These are phyloP conservation scores for Drosophila macrothrix DNA, from an alignment of 2,888 invertebrate species.

Conservation along the genomic window DNA sequence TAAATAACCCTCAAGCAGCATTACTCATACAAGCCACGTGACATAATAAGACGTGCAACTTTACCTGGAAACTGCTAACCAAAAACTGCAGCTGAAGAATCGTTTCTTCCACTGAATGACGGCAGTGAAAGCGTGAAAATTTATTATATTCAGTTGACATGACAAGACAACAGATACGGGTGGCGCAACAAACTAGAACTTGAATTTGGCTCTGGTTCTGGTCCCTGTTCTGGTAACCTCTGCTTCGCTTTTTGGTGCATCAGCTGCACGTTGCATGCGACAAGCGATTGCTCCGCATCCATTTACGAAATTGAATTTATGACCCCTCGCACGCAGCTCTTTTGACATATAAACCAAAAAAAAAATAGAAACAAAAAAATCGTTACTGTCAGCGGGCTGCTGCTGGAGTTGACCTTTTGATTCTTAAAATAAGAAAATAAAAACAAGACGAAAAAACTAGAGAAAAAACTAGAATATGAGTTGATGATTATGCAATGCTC, in stretches of 20 bases:
- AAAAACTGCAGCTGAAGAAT: slow-evolving; percentile 37
- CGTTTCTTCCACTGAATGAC: slow-evolving; percentile 36
- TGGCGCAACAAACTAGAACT: slow-evolving; percentile 28
- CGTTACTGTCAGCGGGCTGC: slow-evolving; percentile 4
- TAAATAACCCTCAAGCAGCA: slow-evolving; percentile 22
- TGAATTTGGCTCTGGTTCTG: background rate
- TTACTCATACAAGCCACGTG: slow-evolving; percentile 32
- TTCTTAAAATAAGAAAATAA: background rate
- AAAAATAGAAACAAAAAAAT: background rate
- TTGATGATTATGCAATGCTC: background rate
- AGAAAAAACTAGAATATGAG: too few relatives aligned
- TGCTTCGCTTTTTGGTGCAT: slow-evolving; percentile 1
- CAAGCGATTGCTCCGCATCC: slow-evolving; percentile 51
- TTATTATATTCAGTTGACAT: slow-evolving; percentile 55
- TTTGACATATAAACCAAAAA: slow-evolving; percentile 30
- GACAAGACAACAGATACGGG: slow-evolving; percentile 41
- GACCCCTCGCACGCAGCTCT: slow-evolving; percentile 41
- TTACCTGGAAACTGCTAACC: slow-evolving; percentile 7
- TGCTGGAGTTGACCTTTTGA: slow-evolving; percentile 9
- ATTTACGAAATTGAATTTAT: slow-evolving; percentile 77
- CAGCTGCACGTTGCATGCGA: slow-evolving; percentile 59
- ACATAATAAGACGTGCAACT: background rate
- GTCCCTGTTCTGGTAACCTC: background rate
- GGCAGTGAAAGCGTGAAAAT: slow-evolving; percentile 47
- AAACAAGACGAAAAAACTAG: background rate